These are phyloP conservation scores for Morone chrysops DNA, from an alignment of 2,113 vertebrate genomes.

Conservation along the genomic window DNA sequence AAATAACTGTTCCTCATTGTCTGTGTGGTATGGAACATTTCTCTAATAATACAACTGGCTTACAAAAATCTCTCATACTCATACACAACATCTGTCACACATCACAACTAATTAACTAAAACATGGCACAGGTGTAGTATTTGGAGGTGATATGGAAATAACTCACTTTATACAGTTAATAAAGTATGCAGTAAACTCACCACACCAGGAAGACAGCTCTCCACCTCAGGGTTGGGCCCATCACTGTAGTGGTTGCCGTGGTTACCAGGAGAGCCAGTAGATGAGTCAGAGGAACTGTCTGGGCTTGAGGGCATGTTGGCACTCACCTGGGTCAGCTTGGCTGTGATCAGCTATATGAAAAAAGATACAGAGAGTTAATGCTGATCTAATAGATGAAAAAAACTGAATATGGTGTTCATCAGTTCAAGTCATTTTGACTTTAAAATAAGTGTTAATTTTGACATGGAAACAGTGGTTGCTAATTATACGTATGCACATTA, in stretches of 20 bases:
- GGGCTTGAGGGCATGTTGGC: constrained; percentile 99
- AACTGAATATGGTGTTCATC: background rate
- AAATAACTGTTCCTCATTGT: too few species aligned
- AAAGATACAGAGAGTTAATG: background rate
- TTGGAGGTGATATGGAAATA: background rate
- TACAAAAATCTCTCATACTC: too few species aligned
- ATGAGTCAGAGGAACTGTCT: constrained; percentile 98
- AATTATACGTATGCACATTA: background rate
- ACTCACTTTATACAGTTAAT: background rate
- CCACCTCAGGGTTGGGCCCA: constrained; percentile 97
- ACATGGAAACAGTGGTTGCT: background rate
- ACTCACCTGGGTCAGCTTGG: constrained; percentile 99
- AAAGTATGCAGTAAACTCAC: constrained; percentile 78
- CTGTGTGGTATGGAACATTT: too few species aligned
- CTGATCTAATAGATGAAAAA: background rate
- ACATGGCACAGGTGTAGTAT: background rate
- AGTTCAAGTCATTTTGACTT: background rate
- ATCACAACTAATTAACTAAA: background rate
- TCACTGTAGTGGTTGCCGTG: constrained; percentile 99
- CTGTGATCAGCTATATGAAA: constrained; percentile 92
- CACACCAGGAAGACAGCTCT: constrained; percentile 99
- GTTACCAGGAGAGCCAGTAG: constrained; percentile 98
- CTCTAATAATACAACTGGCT: too few species aligned
- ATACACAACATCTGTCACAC: background rate
- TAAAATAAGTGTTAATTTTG: background rate